These are phyloP conservation scores for Synanthedon formicaeformis DNA, from an alignment of 2,888 invertebrate genomes.

Conservation along the genomic window DNA sequence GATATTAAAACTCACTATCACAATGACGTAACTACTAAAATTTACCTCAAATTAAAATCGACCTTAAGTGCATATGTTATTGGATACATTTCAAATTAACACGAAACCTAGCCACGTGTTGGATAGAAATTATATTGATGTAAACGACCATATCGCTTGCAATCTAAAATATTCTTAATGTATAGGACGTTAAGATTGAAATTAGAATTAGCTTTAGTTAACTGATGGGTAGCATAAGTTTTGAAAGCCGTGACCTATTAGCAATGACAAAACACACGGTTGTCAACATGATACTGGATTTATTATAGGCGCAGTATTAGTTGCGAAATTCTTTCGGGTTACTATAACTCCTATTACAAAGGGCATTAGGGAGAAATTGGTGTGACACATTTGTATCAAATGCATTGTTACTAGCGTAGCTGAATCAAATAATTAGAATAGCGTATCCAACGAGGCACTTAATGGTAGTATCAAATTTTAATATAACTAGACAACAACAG, in stretches of 20 bases:
- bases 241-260: slow-evolving; percentile 53
- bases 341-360: slow-evolving; percentile 6
- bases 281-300: slow-evolving; percentile 56
- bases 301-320: slow-evolving; percentile 21
- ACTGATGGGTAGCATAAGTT: slow-evolving; percentile 33
- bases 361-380: slow-evolving; percentile 9
- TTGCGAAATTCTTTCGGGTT: slow-evolving; percentile 4
- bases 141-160: neutral
- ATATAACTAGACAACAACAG: neutral
- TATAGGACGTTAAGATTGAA: neutral
- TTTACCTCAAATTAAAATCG: slow-evolving; percentile 7
- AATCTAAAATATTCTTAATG: neutral
- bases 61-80: neutral
- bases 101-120: neutral
- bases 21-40: slow-evolving; percentile 7
- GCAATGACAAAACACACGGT: slow-evolving; percentile 56
- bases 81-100: slow-evolving; percentile 5
- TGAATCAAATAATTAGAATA: slow-evolving; percentile 44
- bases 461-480: slow-evolving; percentile 11
- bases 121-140: too few relatives aligned
- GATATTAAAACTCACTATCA: slow-evolving; percentile 3
- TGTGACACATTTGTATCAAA: slow-evolving; percentile 6
- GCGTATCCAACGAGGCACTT: slow-evolving; percentile 34
- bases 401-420: slow-evolving; percentile 9
- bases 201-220: slow-evolving; percentile 3